phyloP scores from a whole-genome alignment of 2,888 invertebrate species.

The Parnassius mnemosyne region DNA sequence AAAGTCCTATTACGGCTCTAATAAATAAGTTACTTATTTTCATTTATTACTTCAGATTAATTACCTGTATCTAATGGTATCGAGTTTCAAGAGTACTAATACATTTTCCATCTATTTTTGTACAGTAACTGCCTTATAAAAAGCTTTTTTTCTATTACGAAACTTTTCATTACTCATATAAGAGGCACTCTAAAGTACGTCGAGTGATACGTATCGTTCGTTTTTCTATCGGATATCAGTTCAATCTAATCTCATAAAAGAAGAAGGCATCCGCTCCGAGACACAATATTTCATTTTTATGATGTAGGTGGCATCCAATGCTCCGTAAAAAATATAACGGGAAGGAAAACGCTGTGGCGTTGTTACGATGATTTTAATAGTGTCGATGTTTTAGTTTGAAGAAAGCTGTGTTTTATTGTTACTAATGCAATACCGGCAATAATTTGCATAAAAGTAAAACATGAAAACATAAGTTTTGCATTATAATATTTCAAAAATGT shows the following conservation, averaged over 20 bases:
- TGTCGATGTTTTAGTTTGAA: conserved; percentile 51
- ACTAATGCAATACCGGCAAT: no score
- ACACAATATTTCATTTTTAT: conserved; percentile 77
- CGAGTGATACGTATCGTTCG: conserved; percentile 36
- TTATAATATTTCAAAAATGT: no score
- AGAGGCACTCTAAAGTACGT: conserved; percentile 25
- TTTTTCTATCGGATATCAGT: conserved; percentile 67
- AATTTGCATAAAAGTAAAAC: no score
- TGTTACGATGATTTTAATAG: conserved; percentile 66
- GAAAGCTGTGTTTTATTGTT: conserved; percentile 27
- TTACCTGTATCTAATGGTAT: neutral
- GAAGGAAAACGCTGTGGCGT: conserved; percentile 59
- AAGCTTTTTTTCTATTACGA: conserved; percentile 26
- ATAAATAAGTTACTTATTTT: no score
- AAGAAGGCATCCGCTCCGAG: conserved; percentile 63
- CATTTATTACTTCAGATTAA: no score
- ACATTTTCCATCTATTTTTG: conserved; percentile 20
- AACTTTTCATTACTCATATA: conserved; percentile 23
- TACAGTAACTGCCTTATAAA: conserved; percentile 24
- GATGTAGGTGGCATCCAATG: conserved; percentile 67
- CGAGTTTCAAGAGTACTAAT: conserved; percentile 18
- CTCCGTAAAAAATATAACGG: conserved; percentile 67
- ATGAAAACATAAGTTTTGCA: no score
- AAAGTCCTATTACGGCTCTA: no score
- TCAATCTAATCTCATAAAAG: conserved; percentile 68